A percentile compares a stretch with the other conserved stretches of the same genome.
These are phyloP conservation scores for Cyprinodon brontotheroides DNA, from an alignment of 2,113 vertebrate genomes.

Conservation along the genomic window DNA sequence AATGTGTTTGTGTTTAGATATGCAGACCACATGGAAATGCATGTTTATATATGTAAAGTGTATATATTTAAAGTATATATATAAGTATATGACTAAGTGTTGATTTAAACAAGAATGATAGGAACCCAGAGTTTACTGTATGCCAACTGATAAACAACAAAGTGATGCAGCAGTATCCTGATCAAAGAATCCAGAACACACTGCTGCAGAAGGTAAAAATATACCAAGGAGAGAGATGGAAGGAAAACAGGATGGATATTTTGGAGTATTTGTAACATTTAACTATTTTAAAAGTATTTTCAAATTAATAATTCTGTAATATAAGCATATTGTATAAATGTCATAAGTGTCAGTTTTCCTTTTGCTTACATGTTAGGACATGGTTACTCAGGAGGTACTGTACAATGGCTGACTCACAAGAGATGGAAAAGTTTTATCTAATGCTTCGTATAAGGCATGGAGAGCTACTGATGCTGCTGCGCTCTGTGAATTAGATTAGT, in stretches of 20 bases:
- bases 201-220: conserved; percentile 12
- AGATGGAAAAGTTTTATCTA: too few species aligned
- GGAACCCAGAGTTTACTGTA: conserved; percentile 40
- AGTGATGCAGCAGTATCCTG: conserved; percentile 63
- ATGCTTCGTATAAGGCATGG: too few species aligned
- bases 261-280: not conserved
- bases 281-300: not conserved
- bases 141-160: conserved; percentile 51
- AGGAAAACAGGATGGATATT: not conserved
- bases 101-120: conserved; percentile 49
- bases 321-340: too few species aligned
- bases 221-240: not conserved
- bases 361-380: too few species aligned
- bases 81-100: conserved; percentile 10
- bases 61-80: too few species aligned
- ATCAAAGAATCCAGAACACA: conserved; percentile 46
- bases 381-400: too few species aligned
- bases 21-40: conserved; percentile 7
- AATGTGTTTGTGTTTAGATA: conserved; percentile 8
- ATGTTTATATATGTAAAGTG: not conserved
- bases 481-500: too few species aligned
- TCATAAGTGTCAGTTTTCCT: too few species aligned
- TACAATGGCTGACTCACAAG: too few species aligned
- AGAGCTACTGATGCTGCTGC: too few species aligned
- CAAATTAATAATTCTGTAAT: too few species aligned